Percentiles rank a stretch among this genome's conserved stretches.
Conservation (phyloP, 2,113 vertebrate species). For the Phycodurus eques region DNA sequence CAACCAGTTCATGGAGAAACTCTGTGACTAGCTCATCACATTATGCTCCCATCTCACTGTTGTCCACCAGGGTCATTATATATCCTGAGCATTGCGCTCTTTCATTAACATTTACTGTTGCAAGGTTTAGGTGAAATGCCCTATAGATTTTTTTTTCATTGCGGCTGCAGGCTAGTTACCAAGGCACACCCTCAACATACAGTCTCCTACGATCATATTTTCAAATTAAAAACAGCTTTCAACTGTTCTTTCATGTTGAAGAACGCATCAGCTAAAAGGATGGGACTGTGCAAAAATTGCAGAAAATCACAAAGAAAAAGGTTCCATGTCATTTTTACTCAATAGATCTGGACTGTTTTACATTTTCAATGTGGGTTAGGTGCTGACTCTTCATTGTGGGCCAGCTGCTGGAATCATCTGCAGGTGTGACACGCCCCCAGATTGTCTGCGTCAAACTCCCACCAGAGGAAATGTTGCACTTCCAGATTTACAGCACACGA, state of each 20-base stretch:
- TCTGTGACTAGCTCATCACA: neutral
- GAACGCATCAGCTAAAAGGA: neutral
- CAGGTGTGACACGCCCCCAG: neutral
- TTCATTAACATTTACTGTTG: too few species aligned
- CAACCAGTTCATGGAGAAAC: neutral
- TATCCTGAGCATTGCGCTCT: constrained; percentile 28
- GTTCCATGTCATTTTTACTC: neutral
- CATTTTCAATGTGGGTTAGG: neutral
- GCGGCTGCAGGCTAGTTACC: constrained; percentile 23
- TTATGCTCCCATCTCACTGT: neutral
- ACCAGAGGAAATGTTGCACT: neutral
- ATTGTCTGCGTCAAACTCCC: neutral
- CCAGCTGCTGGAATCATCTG: constrained; percentile 1
- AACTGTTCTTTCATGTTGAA: neutral
- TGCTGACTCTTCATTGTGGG: neutral
- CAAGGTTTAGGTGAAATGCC: constrained; percentile 11
- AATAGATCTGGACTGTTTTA: neutral
- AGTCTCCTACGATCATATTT: constrained; percentile 29
- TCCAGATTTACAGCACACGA: neutral
- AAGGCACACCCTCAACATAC: constrained; percentile 20
- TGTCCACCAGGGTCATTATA: constrained; percentile 10
- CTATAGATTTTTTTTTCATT: constrained; percentile 37
- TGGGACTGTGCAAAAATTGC: neutral
- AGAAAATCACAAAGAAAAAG: neutral
- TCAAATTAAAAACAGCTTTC: constrained; percentile 7